Percentiles rank a stretch among this genome's conserved stretches.
Conservation (phyloP, 2,113 vertebrate species). For the Lasiurus borealis region DNA sequence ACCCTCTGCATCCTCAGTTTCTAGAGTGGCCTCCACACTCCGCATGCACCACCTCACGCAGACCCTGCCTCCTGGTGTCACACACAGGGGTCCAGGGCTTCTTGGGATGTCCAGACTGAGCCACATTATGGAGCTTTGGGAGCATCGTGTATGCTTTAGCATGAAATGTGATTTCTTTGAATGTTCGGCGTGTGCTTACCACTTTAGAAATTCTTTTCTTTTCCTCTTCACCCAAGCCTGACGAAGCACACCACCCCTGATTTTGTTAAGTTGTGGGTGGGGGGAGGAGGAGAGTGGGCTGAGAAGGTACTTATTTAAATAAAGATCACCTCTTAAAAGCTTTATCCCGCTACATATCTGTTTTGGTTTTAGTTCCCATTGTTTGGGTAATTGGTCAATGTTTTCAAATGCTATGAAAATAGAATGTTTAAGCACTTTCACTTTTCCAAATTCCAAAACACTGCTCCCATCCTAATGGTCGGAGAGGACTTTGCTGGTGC, state of each 20-base stretch:
- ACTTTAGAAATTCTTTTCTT: not conserved
- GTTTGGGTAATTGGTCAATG: not conserved
- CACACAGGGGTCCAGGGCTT: not conserved
- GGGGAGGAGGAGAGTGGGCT: too few species aligned
- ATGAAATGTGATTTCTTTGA: not conserved
- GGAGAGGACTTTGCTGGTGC: not conserved
- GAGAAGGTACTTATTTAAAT: not conserved
- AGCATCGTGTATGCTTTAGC: not conserved
- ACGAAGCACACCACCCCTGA: not conserved
- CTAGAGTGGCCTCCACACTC: not conserved
- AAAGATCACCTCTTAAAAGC: not conserved
- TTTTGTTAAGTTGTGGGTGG: not conserved
- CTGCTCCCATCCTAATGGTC: not conserved
- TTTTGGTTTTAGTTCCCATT: not conserved
- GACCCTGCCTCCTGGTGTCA: not conserved
- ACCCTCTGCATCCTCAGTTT: not conserved
- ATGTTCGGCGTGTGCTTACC: not conserved
- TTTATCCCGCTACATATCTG: not conserved
- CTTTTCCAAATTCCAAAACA: slow-evolving; percentile 18
- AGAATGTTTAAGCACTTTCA: not conserved
- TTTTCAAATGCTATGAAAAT: slow-evolving; percentile 30
- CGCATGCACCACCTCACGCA: not conserved
- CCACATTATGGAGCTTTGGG: not conserved
- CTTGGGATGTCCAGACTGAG: not conserved
- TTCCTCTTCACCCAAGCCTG: not conserved